These are phyloP conservation scores for Tetramorium simillimum DNA, from an alignment of 1,140 invertebrate genomes.

Conservation along the genomic window DNA sequence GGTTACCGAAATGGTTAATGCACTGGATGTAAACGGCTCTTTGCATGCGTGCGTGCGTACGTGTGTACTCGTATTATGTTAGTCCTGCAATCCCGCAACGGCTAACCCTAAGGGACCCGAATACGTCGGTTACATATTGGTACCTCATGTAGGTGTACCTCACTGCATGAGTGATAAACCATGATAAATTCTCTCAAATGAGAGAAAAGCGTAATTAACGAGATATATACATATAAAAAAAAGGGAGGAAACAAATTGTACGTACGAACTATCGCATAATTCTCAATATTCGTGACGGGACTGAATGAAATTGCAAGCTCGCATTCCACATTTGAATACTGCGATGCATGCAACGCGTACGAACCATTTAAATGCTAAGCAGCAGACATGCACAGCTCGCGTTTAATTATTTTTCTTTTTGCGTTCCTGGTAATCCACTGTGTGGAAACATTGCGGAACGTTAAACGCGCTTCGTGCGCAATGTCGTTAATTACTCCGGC, in stretches of 20 bases:
- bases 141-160: neutral
- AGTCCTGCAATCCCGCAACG: neutral
- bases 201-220: neutral
- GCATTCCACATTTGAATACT: constrained; percentile 34
- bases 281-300: constrained; percentile 16
- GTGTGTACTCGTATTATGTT: neutral
- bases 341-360: constrained; percentile 21
- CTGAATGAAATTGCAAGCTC: constrained; percentile 1
- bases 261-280: neutral
- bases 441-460: constrained; percentile 39
- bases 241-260: neutral
- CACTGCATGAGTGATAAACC: neutral
- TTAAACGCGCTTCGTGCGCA: constrained; percentile 14
- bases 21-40: constrained; percentile 15
- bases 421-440: constrained; percentile 32
- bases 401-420: constrained; percentile 44
- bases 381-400: constrained; percentile 24
- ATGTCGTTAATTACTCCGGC: constrained; percentile 40
- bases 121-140: constrained; percentile 17
- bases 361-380: constrained; percentile 53
- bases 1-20: constrained; percentile 27
- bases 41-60: neutral
- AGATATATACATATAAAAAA: neutral
- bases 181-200: neutral
- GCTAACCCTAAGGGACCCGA: neutral